These are phyloP conservation scores for Hydraecia micacea DNA, from an alignment of 2,888 invertebrate genomes.

Conservation along the genomic window DNA sequence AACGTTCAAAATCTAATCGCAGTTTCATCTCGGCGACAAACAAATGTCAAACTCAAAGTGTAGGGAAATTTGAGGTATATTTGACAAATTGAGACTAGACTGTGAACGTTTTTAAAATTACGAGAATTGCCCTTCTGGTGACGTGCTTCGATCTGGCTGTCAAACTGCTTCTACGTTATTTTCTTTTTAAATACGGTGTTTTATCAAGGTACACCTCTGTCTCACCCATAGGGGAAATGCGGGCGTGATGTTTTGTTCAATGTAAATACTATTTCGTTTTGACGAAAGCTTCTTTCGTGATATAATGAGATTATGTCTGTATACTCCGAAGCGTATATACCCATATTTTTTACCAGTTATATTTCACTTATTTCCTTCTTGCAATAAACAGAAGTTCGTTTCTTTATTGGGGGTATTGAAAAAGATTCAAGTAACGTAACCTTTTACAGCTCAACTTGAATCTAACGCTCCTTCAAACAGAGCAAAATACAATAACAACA, in stretches of 20 bases:
- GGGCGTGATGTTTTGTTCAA: too few relatives aligned
- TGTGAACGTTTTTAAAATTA: too few relatives aligned
- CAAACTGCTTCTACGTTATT: not conserved
- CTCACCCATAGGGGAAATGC: not conserved
- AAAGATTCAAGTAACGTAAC: not conserved
- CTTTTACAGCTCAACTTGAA: not conserved
- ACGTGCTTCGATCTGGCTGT: conserved; percentile 2
- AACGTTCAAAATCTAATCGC: too few relatives aligned
- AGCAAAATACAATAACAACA: not conserved
- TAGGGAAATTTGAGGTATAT: too few relatives aligned
- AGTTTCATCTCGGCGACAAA: too few relatives aligned
- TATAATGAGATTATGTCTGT: not conserved
- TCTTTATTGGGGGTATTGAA: too few relatives aligned
- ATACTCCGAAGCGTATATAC: too few relatives aligned
- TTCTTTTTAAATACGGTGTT: not conserved
- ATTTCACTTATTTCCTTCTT: not conserved
- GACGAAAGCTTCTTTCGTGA: not conserved
- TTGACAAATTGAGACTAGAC: too few relatives aligned
- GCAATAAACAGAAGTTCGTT: not conserved
- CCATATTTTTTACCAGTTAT: not conserved
- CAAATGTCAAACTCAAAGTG: too few relatives aligned
- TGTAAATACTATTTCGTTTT: not conserved
- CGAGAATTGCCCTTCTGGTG: not conserved
- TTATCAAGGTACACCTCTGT: not conserved
- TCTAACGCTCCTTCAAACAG: not conserved